Evolutionary conservation across 2,113 vertebrate genomes (phyloP), one percentile per base, ranked within the genome.

Genomic region (Sorex araneus): DNA sequence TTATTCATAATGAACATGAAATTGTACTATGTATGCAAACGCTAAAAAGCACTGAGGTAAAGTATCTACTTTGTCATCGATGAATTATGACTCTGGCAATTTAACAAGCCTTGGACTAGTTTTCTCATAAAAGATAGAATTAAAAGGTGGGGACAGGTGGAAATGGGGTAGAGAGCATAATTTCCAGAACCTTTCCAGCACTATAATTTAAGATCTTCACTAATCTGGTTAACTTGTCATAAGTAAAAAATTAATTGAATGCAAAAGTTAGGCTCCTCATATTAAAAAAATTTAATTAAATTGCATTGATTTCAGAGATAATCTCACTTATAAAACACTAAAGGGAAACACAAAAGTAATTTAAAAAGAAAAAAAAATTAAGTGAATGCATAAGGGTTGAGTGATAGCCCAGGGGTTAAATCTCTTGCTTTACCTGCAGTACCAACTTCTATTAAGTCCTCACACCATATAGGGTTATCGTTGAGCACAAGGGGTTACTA

Each of bases 271-370:
- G 54, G 43, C 19, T 57, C n/a, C 36, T 67, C 7, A 54, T 25
- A 32, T 21, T 60, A 60, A 60, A 60, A 60, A 23, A 27, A 36
- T 76, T 74, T 47, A 43, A 63, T 81, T 74, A 45, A 81, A 81
- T 32, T 71, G 34, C 34, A 54, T 64, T 63, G 3, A 15, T 74
- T 32, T 87, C 74, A 63, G 43, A 43, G 77, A 1, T 50, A 45
- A 82, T 34, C 21, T 77, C 36, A 8, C 78, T 67, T 75, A 40
- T 43, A 80, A 91, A 23, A 60, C 47, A 82, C 70, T 50, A 69
- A 64, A 92, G 57, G 45, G 19, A 93, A 93, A 69, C 27, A 87
- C 8, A 75, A 19, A 86, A 86, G 64, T 87, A 47, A 89, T 92
- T 70, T 40, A 75, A 66, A 82, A 67, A 40, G 32, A 71, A 16